Evolutionary conservation across 2,113 vertebrate genomes (phyloP).

Genomic region (Perognathus longimembris): DNA sequence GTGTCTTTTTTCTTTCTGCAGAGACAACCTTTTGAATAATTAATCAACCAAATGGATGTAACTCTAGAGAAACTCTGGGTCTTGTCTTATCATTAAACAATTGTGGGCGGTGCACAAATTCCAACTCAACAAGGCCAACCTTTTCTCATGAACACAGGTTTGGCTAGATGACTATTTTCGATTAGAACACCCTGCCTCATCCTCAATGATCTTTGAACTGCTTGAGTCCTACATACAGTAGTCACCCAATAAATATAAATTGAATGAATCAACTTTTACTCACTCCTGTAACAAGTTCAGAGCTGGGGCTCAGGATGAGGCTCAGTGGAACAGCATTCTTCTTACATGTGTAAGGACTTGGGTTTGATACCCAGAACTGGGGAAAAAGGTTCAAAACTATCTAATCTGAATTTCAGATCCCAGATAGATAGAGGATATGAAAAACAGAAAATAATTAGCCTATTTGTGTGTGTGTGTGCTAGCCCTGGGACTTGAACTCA

Average conservation of each 20-base stretch:
- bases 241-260: not conserved
- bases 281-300: not conserved
- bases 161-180: not conserved
- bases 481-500: too few relatives aligned
- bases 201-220: not conserved
- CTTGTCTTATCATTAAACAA: slow-evolving; percentile 37
- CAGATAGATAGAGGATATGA: not conserved
- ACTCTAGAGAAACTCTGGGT: slow-evolving; percentile 1
- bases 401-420: not conserved
- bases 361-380: not conserved
- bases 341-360: not conserved
- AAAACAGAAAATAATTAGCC: not conserved
- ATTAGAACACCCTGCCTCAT: not conserved
- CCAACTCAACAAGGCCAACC: not conserved
- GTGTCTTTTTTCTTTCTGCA: slow-evolving; percentile 17
- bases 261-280: not conserved
- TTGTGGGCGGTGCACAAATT: not conserved
- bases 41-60: slow-evolving; percentile 21
- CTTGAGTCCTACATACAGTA: not conserved
- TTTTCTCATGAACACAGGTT: not conserved
- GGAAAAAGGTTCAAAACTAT: not conserved
- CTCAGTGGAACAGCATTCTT: not conserved
- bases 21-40: slow-evolving; percentile 50
- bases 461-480: too few relatives aligned
- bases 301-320: not conserved